Evolutionary conservation across 1,140 invertebrate species (phyloP), one percentile per base, ranked within the genome.

Genomic region (Bacillus rossius): DNA sequence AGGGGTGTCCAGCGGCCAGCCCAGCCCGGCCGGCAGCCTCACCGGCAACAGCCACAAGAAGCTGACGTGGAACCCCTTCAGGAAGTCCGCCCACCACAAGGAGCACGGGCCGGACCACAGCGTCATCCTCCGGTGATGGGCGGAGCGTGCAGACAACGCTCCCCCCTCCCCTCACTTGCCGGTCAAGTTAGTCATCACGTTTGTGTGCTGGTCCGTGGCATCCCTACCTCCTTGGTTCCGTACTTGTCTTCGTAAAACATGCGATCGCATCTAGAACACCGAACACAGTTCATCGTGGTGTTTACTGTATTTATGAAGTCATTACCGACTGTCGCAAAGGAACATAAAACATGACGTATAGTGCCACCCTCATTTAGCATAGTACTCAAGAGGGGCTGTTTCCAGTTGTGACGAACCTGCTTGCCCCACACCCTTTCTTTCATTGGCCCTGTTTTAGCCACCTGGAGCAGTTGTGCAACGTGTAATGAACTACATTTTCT

Each of bases 31-130:
- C 10, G 79, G 81, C 55, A 82, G 81, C 4, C 75, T 82, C 34
- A 77, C 81, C n/a, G 81, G 78, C 25, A 79, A 78, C 41, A 77
- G 79, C 14, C 72, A 75, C 2, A 80, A 77, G 59, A 74, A 79
- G 57, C 73, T 83, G 34, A 80, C 82, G 2, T 86, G 84, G 84
- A 86, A 85, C 70, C 83, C 81, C 0, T 86, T 86, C 66, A 81
- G 82, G 67, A 76, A 79, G 54, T 77, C 80, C 13, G 70, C 71
- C 3, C 69, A 67, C 17, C 78, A 79, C 75, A 81, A 61, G 80
- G 82, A 51, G 5, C 37, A 38, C n/a, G 43, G 16, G 7, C 47
- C 56, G 40, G 64, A 63, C 52, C 79, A 81, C 52, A 84, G 82
- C 64, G 79, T 84, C 49, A 83, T 84, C 60, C 69, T 83, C 17